A percentile compares a stretch with the other conserved stretches of the same genome.
These are phyloP conservation scores for Autographa pulchrina DNA, from an alignment of 2,888 invertebrate species.

Conservation along the genomic window DNA sequence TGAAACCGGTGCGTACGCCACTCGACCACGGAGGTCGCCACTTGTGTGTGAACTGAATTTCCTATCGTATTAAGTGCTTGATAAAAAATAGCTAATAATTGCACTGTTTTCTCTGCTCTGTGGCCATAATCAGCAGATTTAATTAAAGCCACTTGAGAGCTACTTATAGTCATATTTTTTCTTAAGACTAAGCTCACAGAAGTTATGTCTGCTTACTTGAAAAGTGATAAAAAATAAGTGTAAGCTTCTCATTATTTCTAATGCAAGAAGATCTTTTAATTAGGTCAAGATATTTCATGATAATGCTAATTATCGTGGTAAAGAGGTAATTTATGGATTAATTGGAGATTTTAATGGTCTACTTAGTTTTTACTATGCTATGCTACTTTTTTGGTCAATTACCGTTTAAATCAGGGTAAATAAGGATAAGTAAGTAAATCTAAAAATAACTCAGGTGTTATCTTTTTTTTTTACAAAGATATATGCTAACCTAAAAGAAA, in stretches of 20 bases:
- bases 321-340: conserved; percentile 10
- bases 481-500: no score
- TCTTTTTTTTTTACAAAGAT: no score
- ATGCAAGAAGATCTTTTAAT: conserved; percentile 13
- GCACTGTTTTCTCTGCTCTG: conserved; percentile 14
- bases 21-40: no score
- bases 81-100: neutral
- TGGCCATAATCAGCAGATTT: conserved; percentile 42
- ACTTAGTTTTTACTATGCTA: neutral
- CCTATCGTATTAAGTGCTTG: neutral
- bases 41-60: no score
- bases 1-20: no score
- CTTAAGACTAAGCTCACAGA: conserved; percentile 28
- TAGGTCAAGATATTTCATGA: conserved; percentile 22
- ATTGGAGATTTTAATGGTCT: neutral
- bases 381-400: no score
- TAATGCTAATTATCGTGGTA: conserved; percentile 5
- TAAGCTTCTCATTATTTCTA: conserved; percentile 44
- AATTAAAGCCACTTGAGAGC: conserved; percentile 49
- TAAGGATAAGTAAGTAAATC: no score
- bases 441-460: no score
- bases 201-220: conserved; percentile 36
- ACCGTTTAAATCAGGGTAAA: no score
- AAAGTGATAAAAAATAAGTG: conserved; percentile 52
- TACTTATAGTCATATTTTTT: conserved; percentile 37